phyloP scores from a whole-genome alignment of 92 coral and sea anemone genomes.

The Siderastrea radians region DNA sequence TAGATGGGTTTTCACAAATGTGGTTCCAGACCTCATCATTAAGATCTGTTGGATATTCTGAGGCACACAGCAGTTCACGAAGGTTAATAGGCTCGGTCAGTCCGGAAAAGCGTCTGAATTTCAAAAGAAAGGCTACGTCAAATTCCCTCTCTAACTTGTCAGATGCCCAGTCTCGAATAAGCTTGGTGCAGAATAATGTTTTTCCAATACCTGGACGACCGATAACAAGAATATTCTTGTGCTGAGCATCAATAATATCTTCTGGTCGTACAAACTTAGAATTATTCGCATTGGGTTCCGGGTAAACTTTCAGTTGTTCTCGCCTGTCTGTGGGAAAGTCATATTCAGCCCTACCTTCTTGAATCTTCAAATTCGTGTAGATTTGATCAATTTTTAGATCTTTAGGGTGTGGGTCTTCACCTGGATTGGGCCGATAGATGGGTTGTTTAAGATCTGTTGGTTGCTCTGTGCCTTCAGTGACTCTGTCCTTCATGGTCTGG shows the following conservation, averaged over 20 bases:
- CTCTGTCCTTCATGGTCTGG: background rate
- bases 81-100: slow-evolving; percentile 19
- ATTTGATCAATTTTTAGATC: background rate
- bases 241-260: slow-evolving; percentile 1
- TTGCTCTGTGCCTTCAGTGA: background rate
- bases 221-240: too few species aligned
- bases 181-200: slow-evolving; percentile 13
- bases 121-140: background rate
- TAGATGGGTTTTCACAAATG: too few species aligned
- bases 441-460: background rate
- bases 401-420: background rate
- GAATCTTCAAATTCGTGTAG: background rate
- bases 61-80: too few species aligned
- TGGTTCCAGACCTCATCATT: too few species aligned
- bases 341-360: background rate
- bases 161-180: slow-evolving; percentile 45
- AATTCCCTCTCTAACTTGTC: background rate
- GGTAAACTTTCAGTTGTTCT: background rate
- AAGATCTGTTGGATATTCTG: too few species aligned
- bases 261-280: slow-evolving; percentile 3
- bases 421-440: background rate
- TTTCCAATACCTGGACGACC: too few species aligned
- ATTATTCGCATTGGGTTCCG: background rate
- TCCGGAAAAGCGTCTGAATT: slow-evolving; percentile 16
- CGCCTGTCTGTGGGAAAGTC: background rate